phyloP scores from a whole-genome alignment of 2,888 invertebrate species.

The Eustalomyia histrio region DNA sequence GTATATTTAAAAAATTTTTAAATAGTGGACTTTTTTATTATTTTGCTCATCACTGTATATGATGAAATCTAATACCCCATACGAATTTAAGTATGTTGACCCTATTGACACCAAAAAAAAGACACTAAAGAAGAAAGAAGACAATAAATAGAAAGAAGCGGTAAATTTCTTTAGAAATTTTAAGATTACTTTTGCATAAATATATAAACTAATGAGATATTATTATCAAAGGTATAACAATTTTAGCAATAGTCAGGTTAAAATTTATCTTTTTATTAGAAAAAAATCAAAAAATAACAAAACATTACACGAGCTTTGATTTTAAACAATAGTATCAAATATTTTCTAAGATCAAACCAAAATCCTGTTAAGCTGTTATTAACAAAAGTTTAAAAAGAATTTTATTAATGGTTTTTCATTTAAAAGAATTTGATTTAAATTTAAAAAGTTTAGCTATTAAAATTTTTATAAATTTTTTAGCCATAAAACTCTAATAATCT shows the following conservation, averaged over 20 bases:
- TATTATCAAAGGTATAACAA: not conserved
- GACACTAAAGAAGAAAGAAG: not conserved
- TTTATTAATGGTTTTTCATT: not conserved
- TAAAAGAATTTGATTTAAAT: not conserved
- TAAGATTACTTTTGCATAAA: not conserved
- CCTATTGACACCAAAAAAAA: conserved; percentile 39
- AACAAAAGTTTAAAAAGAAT: not conserved
- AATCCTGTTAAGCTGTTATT: not conserved
- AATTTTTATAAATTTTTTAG: not conserved
- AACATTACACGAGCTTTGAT: not conserved
- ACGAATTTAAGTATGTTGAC: conserved; percentile 47
- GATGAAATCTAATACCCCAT: not conserved
- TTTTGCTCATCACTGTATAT: not conserved
- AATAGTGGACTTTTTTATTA: not conserved
- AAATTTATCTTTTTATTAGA: not conserved
- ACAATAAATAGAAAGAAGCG: conserved; percentile 9
- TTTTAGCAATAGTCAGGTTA: not conserved
- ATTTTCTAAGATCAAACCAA: not conserved
- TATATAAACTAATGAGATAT: not conserved
- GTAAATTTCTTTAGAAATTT: conserved; percentile 21
- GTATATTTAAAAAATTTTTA: too few relatives aligned
- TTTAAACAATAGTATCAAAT: not conserved
- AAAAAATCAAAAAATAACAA: not conserved
- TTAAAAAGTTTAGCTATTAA: not conserved
- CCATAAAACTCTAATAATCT: not conserved